phyloP scores from a whole-genome alignment of 2,888 invertebrate species.

The Dolichomitus sp. region DNA sequence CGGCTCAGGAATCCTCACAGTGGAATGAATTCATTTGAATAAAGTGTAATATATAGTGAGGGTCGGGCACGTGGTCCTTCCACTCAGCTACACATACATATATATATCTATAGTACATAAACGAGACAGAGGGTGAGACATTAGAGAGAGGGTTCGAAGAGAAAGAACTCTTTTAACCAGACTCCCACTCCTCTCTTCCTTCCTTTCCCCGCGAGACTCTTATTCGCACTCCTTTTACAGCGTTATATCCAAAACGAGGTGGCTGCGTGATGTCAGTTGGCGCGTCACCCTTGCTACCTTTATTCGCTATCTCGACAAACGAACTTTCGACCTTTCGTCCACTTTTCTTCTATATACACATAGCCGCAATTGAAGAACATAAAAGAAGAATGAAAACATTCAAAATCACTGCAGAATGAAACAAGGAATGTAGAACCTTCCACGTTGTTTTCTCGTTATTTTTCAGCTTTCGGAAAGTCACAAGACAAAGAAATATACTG shows the following conservation, averaged over 20 bases:
- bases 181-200: conserved; percentile 24
- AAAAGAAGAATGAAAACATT: too few relatives aligned
- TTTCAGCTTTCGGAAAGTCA: too few relatives aligned
- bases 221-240: conserved; percentile 61
- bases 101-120: conserved; percentile 2
- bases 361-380: conserved; percentile 20
- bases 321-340: conserved; percentile 42
- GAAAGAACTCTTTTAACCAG: conserved; percentile 48
- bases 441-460: too few relatives aligned
- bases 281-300: conserved; percentile 46
- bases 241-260: conserved; percentile 62
- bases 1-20: conserved; percentile 53
- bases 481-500: too few relatives aligned
- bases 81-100: conserved; percentile 23
- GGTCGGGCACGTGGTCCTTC: conserved; percentile 23
- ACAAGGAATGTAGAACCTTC: too few relatives aligned
- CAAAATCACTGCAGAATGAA: too few relatives aligned
- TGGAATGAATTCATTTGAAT: conserved; percentile 66
- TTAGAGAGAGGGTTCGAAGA: conserved; percentile 70
- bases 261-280: conserved; percentile 57
- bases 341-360: background rate
- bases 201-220: conserved; percentile 39
- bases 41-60: conserved; percentile 56
- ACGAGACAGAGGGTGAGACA: conserved; percentile 31
- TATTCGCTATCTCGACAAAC: conserved; percentile 33